Evolutionary conservation across 1,140 invertebrate species (phyloP).

Genomic region (Leptinotarsa texana): DNA sequence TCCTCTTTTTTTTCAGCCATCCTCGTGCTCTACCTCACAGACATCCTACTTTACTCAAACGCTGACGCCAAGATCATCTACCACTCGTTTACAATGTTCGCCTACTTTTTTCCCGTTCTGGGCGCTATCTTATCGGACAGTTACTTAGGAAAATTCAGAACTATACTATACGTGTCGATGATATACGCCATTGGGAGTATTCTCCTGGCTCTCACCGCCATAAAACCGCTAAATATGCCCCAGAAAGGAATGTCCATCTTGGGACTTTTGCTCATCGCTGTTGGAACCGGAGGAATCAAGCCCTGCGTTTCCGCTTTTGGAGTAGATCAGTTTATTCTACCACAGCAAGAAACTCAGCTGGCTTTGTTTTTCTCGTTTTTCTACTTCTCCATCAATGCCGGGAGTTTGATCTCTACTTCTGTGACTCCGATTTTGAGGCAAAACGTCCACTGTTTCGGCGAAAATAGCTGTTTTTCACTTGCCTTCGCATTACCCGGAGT

Average conservation of each 20-base stretch:
- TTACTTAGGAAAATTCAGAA: slow-evolving; percentile 83
- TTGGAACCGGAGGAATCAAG: slow-evolving; percentile 96
- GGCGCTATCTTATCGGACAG: slow-evolving; percentile 90
- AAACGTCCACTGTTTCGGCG: slow-evolving; percentile 81
- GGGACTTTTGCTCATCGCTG: slow-evolving; percentile 81
- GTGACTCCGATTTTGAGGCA: slow-evolving; percentile 85
- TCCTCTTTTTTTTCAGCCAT: slow-evolving; percentile 69
- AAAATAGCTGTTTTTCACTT: slow-evolving; percentile 82
- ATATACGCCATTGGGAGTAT: slow-evolving; percentile 86
- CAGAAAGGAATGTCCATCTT: slow-evolving; percentile 69
- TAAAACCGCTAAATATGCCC: slow-evolving; percentile 60
- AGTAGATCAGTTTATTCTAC: slow-evolving; percentile 90
- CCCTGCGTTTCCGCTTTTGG: slow-evolving; percentile 97
- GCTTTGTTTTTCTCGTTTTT: slow-evolving; percentile 90
- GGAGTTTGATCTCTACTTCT: slow-evolving; percentile 87
- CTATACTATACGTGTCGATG: slow-evolving; percentile 85
- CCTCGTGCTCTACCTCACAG: slow-evolving; percentile 76
- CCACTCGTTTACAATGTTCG: slow-evolving; percentile 81
- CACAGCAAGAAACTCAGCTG: slow-evolving; percentile 76
- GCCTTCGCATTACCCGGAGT: slow-evolving; percentile 91
- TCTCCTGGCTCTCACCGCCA: slow-evolving; percentile 73
- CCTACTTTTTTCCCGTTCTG: slow-evolving; percentile 84
- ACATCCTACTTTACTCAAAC: slow-evolving; percentile 68
- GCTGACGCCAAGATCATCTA: slow-evolving; percentile 77
- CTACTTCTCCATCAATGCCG: slow-evolving; percentile 92